Evolutionary conservation across 2,888 invertebrate species (phyloP).

Genomic region (Oscheius sp.): DNA sequence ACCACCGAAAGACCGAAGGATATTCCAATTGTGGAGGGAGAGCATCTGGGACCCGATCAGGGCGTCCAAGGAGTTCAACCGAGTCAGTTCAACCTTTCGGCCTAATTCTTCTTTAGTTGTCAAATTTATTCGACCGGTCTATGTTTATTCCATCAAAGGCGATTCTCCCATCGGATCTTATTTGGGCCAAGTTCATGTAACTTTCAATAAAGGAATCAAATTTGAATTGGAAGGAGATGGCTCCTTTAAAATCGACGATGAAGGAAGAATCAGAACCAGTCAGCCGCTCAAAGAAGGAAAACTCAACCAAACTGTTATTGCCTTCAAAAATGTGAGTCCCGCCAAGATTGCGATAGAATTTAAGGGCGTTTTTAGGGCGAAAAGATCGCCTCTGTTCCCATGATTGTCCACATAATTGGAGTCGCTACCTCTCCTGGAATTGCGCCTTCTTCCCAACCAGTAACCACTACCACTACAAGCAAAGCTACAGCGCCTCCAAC

Average conservation of each 20-base stretch:
- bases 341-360: neutral
- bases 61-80: neutral
- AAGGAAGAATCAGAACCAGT: constrained; percentile 37
- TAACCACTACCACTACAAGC: neutral
- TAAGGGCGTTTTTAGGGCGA: constrained; percentile 13
- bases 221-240: constrained; percentile 17
- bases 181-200: constrained; percentile 35
- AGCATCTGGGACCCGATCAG: constrained; percentile 7
- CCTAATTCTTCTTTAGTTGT: constrained; percentile 5
- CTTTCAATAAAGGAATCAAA: constrained; percentile 16
- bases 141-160: constrained; percentile 22
- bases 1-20: constrained; percentile 14
- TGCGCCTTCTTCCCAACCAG: neutral
- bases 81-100: neutral
- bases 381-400: constrained; percentile 33
- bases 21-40: constrained; percentile 1
- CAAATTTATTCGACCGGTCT: constrained; percentile 24
- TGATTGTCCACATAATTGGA: constrained; percentile 33
- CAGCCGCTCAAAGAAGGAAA: constrained; percentile 29
- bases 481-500: too few relatives aligned
- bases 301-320: constrained; percentile 41
- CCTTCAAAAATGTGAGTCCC: constrained; percentile 24
- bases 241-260: constrained; percentile 32
- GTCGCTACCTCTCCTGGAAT: neutral
- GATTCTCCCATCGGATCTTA: constrained; percentile 38